Evolutionary conservation across 1,140 invertebrate genomes (phyloP), one percentile per base, ranked within the genome.

Genomic region (Listronotus bonariensis): DNA sequence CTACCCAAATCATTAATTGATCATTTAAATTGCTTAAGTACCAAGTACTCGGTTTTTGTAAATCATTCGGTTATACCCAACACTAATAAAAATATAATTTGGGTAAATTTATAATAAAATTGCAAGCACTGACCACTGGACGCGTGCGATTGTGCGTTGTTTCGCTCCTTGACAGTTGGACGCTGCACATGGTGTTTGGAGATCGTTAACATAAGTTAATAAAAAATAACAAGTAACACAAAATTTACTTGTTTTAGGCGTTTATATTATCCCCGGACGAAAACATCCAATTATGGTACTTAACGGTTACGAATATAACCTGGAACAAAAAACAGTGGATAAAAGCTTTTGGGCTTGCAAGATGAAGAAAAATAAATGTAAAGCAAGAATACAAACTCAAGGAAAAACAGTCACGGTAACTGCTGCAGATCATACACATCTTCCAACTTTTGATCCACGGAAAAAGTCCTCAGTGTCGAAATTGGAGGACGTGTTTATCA

Each of bases 271-370:
- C n/a, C 60, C n/a, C 0, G 69, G 69, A 5, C 14, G 18, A 9
- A 71, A 66, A 40, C 51, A 68, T 20, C 69, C 69, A 17, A 68
- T 58, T 46, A 26, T 71, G 40, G 26, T 70, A 9, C 46, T 70
- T 10, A 31, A 60, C 51, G 36, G 38, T 10, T 53, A 42, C 48
- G 45, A 57, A 8, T 70, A 61, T 41, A 56, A 38, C 18, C 14
- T 63, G 17, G 46, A 63, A 40, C 14, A 26, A 9, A 53, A 18
- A 46, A 43, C 34, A 17, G 40, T 11, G 3, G 45, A 45, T 31
- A 51, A 48, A 41, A 65, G 17, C 18, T 61, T 66, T 51, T 68
- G 67, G 67, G 18, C 14, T 4, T 68, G 67, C 32, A 45, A 26
- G 7, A 36, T 38, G 12, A 60, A 49, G 7, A 60, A 60, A 12